A percentile compares a stretch with the other conserved stretches of the same genome.
phyloP scores from a whole-genome alignment of 2,797 vertebrate genomes.

The Tragopan temminckii region DNA sequence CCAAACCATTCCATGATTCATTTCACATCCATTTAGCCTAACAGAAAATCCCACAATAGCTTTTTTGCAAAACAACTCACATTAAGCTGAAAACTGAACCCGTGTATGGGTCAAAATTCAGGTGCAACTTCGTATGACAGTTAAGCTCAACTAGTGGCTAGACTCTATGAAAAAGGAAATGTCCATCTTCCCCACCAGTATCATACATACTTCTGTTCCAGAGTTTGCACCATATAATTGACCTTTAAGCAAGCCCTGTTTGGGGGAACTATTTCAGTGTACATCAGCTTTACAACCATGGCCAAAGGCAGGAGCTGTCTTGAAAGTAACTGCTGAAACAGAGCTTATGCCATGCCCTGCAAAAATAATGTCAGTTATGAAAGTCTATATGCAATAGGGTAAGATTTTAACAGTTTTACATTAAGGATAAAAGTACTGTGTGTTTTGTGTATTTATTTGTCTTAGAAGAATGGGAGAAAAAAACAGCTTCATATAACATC shows the following conservation, averaged over 20 bases:
- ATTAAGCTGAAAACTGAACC: neutral
- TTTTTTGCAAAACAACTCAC: neutral
- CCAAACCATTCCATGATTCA: neutral
- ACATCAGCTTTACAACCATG: neutral
- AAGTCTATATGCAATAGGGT: neutral
- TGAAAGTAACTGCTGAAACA: neutral
- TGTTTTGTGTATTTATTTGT: neutral
- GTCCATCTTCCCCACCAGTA: neutral
- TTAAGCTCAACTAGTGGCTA: neutral
- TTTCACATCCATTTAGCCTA: neutral
- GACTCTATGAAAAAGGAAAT: neutral
- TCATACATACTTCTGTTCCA: neutral
- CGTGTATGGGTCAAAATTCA: neutral
- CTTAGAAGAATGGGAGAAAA: neutral
- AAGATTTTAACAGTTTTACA: neutral
- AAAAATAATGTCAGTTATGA: neutral
- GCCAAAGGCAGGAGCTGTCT: neutral
- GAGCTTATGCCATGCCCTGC: neutral
- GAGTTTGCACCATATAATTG: accelerated
- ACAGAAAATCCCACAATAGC: neutral
- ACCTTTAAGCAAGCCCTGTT: neutral
- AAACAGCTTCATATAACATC: neutral
- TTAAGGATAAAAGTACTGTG: neutral
- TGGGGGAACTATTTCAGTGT: neutral
- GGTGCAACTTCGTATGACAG: neutral